These are phyloP conservation scores for Strongylocentrotus purpuratus DNA, from an alignment of 35 echinoderm and acorn worm genomes.

Conservation along the genomic window DNA sequence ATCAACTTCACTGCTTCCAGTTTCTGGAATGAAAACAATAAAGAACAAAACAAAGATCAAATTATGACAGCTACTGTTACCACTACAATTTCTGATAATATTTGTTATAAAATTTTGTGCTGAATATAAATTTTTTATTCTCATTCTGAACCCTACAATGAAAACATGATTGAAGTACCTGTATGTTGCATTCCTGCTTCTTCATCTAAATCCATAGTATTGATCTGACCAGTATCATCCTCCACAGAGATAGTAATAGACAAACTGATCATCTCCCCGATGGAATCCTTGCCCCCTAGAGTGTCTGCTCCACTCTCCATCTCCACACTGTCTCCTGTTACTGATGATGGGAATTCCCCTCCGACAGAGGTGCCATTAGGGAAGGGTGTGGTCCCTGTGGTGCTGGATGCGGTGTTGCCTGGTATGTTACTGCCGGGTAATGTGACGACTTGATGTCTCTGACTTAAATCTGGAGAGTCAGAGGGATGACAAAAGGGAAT, in stretches of 20 bases:
- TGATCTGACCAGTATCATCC: slow-evolving; percentile 53
- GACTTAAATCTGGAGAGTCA: background rate
- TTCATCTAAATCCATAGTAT: slow-evolving; percentile 61
- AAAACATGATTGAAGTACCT: background rate
- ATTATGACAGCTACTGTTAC: background rate
- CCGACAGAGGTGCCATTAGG: background rate
- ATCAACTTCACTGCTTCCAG: background rate
- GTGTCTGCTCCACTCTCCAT: slow-evolving; percentile 9
- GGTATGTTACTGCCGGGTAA: background rate
- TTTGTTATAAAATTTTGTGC: background rate
- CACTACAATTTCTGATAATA: background rate
- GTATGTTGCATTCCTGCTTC: slow-evolving; percentile 2
- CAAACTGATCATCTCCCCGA: background rate
- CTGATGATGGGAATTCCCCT: background rate
- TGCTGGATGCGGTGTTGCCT: background rate
- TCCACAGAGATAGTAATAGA: slow-evolving; percentile 63
- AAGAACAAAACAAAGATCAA: background rate
- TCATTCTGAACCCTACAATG: background rate
- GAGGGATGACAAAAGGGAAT: background rate
- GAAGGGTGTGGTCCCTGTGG: background rate
- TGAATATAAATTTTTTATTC: too few relatives aligned
- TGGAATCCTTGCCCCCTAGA: background rate
- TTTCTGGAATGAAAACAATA: background rate
- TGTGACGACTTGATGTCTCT: background rate
- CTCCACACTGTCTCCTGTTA: slow-evolving; percentile 42